Evolutionary conservation across 1,140 invertebrate genomes (phyloP).

Genomic region (Bombus consobrinus): DNA sequence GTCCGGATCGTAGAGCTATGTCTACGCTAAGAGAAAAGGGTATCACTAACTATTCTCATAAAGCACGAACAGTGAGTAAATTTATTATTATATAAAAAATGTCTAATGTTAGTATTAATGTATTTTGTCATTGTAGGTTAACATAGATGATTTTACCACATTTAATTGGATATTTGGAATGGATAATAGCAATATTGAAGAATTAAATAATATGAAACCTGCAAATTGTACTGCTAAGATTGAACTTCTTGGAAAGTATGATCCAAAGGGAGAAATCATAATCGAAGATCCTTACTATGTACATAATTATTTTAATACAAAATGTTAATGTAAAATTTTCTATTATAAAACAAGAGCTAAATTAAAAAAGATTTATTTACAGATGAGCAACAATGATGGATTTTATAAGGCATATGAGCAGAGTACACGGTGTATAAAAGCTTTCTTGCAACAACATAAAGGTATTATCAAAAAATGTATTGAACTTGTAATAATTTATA

Average conservation of each 20-base stretch:
- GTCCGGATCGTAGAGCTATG: constrained; percentile 89
- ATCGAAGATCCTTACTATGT: constrained; percentile 96
- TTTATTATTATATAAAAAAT: neutral
- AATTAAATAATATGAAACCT: constrained; percentile 86
- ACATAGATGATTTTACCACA: constrained; percentile 87
- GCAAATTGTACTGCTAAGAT: constrained; percentile 87
- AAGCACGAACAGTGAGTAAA: constrained; percentile 87
- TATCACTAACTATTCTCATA: constrained; percentile 88
- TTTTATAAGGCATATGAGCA: constrained; percentile 89
- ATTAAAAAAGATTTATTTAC: constrained; percentile 44
- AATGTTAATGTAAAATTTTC: neutral
- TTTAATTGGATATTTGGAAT: constrained; percentile 97
- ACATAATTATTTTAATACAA: constrained; percentile 70
- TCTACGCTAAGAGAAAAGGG: constrained; percentile 87
- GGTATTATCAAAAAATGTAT: constrained; percentile 6
- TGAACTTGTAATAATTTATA: neutral
- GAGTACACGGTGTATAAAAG: constrained; percentile 86
- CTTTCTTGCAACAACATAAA: constrained; percentile 82
- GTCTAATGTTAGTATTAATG: neutral
- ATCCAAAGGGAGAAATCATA: constrained; percentile 89
- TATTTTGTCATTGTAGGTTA: constrained; percentile 83
- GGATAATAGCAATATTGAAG: constrained; percentile 92
- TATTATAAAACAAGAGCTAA: neutral
- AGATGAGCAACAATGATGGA: constrained; percentile 85
- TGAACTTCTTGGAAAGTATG: constrained; percentile 90